Conservation (phyloP, 1,140 invertebrate species). For the Drosophila mayri region DNA sequence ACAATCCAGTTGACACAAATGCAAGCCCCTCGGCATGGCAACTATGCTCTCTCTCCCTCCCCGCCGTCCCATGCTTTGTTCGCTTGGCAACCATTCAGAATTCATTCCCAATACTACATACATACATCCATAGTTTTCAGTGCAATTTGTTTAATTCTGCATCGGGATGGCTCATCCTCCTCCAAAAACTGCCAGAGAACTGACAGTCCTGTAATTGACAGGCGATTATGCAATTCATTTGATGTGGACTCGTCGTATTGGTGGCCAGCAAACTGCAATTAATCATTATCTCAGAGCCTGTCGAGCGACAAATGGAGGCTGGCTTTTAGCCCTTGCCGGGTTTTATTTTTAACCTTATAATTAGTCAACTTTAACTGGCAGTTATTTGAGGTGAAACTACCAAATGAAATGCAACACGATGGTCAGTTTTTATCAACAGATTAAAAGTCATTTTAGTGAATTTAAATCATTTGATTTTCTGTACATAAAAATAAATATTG, state of each 20-base stretch:
- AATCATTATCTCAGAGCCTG: conserved; percentile 20
- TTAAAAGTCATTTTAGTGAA: too few species aligned
- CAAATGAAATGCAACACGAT: neutral
- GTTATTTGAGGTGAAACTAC: neutral
- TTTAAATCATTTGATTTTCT: too few species aligned
- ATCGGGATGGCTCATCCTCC: conserved; percentile 5
- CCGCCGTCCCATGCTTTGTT: conserved; percentile 45
- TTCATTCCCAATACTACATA: conserved; percentile 26
- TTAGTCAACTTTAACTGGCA: neutral
- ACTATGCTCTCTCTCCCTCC: conserved; percentile 2
- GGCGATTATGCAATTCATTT: conserved; percentile 64
- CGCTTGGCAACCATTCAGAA: conserved; percentile 55
- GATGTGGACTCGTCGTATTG: conserved; percentile 28
- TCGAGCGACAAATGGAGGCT: neutral
- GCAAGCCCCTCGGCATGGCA: conserved; percentile 37
- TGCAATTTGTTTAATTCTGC: conserved; percentile 63
- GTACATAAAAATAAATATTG: neutral
- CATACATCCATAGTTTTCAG: conserved; percentile 23
- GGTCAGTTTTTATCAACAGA: neutral
- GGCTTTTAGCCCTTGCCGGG: neutral
- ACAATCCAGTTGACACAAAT: conserved; percentile 79
- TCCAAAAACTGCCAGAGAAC: conserved; percentile 2
- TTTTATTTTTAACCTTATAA: conserved; percentile 1
- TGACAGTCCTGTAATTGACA: conserved; percentile 68
- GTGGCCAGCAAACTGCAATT: conserved; percentile 49